Conservation (phyloP, 2,113 vertebrate species). For the Irena cyanogastra region DNA sequence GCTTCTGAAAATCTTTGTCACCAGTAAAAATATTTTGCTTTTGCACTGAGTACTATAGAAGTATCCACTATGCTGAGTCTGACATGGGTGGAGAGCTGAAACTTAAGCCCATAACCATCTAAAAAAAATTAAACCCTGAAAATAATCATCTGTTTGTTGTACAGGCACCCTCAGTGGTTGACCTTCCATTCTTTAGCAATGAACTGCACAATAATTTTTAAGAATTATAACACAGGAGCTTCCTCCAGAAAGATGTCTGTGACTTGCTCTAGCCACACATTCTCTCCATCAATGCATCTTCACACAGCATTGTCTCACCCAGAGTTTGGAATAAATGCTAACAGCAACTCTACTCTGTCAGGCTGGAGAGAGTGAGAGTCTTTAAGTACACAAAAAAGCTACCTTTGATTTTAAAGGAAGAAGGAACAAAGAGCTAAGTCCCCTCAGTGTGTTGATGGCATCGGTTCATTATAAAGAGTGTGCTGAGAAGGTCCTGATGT, state of each 20-base stretch:
- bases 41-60: background rate
- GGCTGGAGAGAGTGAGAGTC: background rate
- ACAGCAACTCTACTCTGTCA: background rate
- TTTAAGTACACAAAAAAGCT: background rate
- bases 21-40: background rate
- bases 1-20: slow-evolving; percentile 28
- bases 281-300: background rate
- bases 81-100: slow-evolving; percentile 12
- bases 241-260: background rate
- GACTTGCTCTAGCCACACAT: background rate
- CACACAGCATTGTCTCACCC: background rate
- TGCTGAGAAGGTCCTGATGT: slow-evolving; percentile 10
- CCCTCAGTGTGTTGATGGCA: background rate
- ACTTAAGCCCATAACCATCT: background rate
- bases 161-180: background rate
- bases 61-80: background rate
- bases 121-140: background rate
- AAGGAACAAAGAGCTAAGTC: background rate
- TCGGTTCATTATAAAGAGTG: slow-evolving; percentile 21
- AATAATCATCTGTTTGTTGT: background rate
- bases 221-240: background rate
- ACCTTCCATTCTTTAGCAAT: slow-evolving; percentile 3
- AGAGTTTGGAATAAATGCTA: background rate
- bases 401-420: slow-evolving; percentile 6
- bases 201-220: background rate